Evolutionary conservation across 30 jellyfish, hydroid and myxozoan genomes (phyloP).

Genomic region (Clytia hemisphaerica): DNA sequence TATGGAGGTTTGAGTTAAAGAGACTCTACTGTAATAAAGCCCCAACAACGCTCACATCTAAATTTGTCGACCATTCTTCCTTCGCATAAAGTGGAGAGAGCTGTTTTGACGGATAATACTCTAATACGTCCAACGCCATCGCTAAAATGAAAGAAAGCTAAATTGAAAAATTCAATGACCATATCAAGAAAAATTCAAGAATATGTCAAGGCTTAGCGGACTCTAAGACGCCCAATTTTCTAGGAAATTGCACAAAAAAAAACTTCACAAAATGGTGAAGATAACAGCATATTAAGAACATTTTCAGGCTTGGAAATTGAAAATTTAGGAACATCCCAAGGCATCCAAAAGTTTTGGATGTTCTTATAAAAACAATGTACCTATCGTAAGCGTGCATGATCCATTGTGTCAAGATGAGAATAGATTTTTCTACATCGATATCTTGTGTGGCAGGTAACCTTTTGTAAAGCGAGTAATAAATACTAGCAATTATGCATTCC

Average conservation of each 20-base stretch:
- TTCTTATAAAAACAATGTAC: slow-evolving; percentile 32
- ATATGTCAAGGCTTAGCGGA: no score
- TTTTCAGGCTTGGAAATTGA: no score
- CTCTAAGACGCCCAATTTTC: no score
- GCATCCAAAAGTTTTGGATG: no score
- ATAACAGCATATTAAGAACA: background rate
- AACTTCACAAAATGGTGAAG: no score
- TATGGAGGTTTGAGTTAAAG: no score
- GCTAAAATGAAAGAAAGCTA: slow-evolving; percentile 27
- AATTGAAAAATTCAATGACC: background rate
- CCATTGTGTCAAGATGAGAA: slow-evolving; percentile 86
- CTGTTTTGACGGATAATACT: slow-evolving; percentile 74
- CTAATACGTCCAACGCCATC: slow-evolving; percentile 64
- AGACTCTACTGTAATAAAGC: no score
- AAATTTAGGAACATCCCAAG: no score
- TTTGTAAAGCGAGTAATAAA: slow-evolving; percentile 70
- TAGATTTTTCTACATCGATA: slow-evolving; percentile 72
- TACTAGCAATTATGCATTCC: slow-evolving; percentile 89
- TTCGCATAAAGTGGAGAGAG: slow-evolving; percentile 79
- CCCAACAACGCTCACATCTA: slow-evolving; percentile 61
- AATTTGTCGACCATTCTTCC: slow-evolving; percentile 91
- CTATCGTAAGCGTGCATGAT: slow-evolving; percentile 86
- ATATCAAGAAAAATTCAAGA: background rate
- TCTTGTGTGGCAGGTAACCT: slow-evolving; percentile 81
- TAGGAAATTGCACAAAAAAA: no score